These are phyloP conservation scores for Silurus meridionalis DNA, from an alignment of 2,113 vertebrate species.

Conservation along the genomic window DNA sequence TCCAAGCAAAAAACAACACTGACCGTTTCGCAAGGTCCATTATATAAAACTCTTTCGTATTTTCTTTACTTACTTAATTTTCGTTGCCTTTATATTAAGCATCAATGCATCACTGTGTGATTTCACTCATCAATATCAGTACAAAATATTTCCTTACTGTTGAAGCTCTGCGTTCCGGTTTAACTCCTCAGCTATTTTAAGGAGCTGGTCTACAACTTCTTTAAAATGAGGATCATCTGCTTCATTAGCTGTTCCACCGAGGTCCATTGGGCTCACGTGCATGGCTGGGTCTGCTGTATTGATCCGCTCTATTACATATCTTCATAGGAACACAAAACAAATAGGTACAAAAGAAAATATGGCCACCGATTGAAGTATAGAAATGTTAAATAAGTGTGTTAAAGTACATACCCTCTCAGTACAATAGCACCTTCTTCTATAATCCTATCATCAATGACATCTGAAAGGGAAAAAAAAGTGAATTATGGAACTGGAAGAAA, in stretches of 20 bases:
- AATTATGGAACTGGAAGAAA: background rate
- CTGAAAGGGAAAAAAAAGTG: constrained; percentile 54
- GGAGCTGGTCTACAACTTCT: constrained; percentile 69
- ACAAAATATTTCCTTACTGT: constrained; percentile 55
- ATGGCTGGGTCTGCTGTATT: constrained; percentile 59
- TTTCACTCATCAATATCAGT: background rate
- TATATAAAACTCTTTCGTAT: too few relatives aligned
- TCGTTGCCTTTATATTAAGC: background rate
- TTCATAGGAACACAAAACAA: constrained; percentile 44
- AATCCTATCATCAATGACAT: constrained; percentile 72
- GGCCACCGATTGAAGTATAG: background rate
- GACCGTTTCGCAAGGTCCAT: background rate
- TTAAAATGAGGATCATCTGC: constrained; percentile 68
- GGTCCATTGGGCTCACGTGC: constrained; percentile 60
- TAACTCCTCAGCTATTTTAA: constrained; percentile 70
- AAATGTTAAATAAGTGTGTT: background rate
- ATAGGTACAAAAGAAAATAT: background rate
- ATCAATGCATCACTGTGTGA: background rate
- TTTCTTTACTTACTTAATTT: too few relatives aligned
- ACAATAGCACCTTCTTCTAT: constrained; percentile 68
- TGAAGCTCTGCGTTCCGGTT: constrained; percentile 71
- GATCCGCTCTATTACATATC: constrained; percentile 69
- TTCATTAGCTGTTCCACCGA: constrained; percentile 69
- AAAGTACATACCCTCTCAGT: constrained; percentile 66
- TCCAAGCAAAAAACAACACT: background rate